Evolutionary conservation across 1,140 invertebrate genomes (phyloP).

Genomic region (Cataglyphis hispanica): DNA sequence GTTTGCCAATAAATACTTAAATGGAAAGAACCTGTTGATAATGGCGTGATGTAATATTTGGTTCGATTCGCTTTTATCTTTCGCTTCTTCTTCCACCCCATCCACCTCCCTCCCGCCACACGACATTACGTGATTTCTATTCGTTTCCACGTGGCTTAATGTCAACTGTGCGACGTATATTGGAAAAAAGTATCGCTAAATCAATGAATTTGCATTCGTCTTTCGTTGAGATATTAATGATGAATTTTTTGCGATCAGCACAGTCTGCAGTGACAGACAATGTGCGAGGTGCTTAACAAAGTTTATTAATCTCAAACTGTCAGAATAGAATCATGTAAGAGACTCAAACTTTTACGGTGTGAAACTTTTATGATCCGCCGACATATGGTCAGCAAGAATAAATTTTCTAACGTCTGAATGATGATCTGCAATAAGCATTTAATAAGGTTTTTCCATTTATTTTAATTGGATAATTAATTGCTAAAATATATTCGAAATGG

Average conservation of each 20-base stretch:
- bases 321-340: not conserved
- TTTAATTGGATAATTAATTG: slow-evolving; percentile 17
- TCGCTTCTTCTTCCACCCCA: not conserved
- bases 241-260: not conserved
- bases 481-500: slow-evolving; percentile 7
- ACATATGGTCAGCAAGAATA: not conserved
- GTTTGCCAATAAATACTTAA: slow-evolving; percentile 85
- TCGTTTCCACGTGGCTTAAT: not conserved
- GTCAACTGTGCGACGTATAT: not conserved
- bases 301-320: not conserved
- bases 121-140: slow-evolving; percentile 4
- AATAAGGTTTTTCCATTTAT: slow-evolving; percentile 14
- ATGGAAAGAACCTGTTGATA: slow-evolving; percentile 84
- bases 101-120: not conserved
- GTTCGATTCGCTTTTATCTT: slow-evolving; percentile 3
- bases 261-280: not conserved
- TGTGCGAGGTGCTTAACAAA: not conserved
- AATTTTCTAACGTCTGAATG: not conserved
- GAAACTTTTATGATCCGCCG: not conserved
- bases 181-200: not conserved
- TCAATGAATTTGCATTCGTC: not conserved
- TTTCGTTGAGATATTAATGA: not conserved
- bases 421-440: not conserved
- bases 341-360: not conserved
- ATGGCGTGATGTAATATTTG: slow-evolving; percentile 72